Evolutionary conservation across 1,140 invertebrate genomes (phyloP).

Genomic region (Euura saliciscinereae): DNA sequence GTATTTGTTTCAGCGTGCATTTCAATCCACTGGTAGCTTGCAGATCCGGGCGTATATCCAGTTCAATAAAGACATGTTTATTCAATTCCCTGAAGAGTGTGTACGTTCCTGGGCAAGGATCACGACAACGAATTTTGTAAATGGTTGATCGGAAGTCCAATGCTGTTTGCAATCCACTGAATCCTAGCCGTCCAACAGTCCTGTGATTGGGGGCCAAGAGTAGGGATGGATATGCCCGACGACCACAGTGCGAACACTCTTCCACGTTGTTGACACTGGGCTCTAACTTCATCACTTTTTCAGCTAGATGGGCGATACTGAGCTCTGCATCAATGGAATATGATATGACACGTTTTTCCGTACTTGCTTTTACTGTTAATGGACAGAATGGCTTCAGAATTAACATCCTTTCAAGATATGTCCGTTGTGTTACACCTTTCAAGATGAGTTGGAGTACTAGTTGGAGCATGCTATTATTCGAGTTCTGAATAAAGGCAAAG

Average conservation of each 20-base stretch:
- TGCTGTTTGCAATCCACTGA: no score
- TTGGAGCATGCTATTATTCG: slow-evolving; percentile 13
- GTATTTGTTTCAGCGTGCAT: no score
- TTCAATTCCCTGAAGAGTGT: background rate
- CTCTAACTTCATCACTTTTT: background rate
- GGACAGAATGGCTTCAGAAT: background rate
- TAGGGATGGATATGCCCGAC: background rate
- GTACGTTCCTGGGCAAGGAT: no score
- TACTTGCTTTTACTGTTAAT: background rate
- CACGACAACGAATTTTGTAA: no score
- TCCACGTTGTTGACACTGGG: background rate
- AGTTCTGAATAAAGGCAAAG: slow-evolving; percentile 15
- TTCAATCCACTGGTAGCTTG: no score
- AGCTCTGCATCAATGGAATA: background rate
- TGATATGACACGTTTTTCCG: background rate
- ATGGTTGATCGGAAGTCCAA: no score
- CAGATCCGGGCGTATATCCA: background rate
- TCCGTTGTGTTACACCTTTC: slow-evolving; percentile 5
- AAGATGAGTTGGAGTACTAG: slow-evolving; percentile 9
- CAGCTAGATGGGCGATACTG: background rate
- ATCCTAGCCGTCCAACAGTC: slow-evolving; percentile 1
- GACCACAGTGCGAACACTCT: background rate
- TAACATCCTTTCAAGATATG: slow-evolving; percentile 1
- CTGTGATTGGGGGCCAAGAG: slow-evolving; percentile 9
- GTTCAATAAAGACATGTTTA: background rate